Conservation (phyloP, 2,113 vertebrate species). For the Spheniscus mendiculus region DNA sequence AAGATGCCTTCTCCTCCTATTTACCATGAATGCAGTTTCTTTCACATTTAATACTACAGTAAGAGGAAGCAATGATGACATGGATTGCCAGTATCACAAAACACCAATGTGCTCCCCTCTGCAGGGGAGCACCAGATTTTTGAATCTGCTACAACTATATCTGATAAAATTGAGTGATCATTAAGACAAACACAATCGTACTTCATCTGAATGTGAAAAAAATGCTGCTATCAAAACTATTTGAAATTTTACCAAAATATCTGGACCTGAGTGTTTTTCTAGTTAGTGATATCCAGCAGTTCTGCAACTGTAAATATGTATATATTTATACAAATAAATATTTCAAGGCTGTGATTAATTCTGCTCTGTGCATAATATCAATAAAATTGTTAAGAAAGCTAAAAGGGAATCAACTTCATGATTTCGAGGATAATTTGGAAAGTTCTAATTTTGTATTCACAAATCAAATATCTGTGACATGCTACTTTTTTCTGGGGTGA, state of each 20-base stretch:
- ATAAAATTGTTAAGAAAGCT: background rate
- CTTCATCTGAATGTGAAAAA: background rate
- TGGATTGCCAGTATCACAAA: background rate
- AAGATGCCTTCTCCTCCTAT: background rate
- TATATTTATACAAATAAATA: background rate
- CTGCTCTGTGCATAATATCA: background rate
- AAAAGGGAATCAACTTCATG: background rate
- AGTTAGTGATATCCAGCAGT: background rate
- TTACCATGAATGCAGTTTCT: background rate
- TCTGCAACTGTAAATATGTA: background rate
- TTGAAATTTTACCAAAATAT: background rate
- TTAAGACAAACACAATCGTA: background rate
- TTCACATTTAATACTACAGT: background rate
- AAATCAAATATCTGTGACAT: background rate
- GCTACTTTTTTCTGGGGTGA: background rate
- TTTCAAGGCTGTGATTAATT: background rate
- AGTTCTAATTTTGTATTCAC: background rate
- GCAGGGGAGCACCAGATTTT: background rate
- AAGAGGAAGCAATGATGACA: background rate
- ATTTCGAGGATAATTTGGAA: background rate
- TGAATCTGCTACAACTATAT: background rate
- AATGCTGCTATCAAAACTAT: background rate
- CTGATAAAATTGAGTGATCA: background rate
- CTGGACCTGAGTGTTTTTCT: background rate
- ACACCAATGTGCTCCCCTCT: background rate